Conservation (phyloP, 2,888 invertebrate genomes). For the Cheilosia soror region DNA sequence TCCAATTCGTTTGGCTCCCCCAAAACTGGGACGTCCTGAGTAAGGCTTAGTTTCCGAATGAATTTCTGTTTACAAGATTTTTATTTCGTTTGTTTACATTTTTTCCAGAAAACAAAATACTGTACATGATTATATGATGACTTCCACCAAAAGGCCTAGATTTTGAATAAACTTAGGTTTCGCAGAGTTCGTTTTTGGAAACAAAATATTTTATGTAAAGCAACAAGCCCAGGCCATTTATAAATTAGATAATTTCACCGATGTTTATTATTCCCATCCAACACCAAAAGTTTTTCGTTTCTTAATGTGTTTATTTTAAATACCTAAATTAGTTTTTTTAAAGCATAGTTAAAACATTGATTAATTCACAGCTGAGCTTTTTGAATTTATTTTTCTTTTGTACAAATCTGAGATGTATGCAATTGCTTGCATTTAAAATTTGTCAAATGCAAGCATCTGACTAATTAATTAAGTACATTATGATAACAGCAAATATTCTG, state of each 20-base stretch:
- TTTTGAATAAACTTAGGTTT: background rate
- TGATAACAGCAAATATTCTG: no score
- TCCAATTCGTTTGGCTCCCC: conserved; percentile 83
- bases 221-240: background rate
- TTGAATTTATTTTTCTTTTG: no score
- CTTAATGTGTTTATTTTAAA: background rate
- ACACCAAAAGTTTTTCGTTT: conserved; percentile 28
- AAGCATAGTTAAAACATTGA: background rate
- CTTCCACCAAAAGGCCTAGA: conserved; percentile 39
- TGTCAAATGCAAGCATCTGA: no score
- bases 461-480: no score
- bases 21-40: conserved; percentile 79
- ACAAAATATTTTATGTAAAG: background rate
- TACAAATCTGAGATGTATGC: no score
- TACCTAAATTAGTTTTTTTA: background rate
- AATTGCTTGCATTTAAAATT: no score
- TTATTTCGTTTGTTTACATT: conserved; percentile 32
- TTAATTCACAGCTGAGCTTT: no score
- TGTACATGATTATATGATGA: conserved; percentile 20
- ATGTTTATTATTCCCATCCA: conserved; percentile 1
- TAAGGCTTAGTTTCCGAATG: conserved; percentile 77
- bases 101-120: conserved; percentile 20
- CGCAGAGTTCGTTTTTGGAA: conserved; percentile 2
- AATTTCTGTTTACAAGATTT: conserved; percentile 66
- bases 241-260: background rate